phyloP scores from a whole-genome alignment of 2,797 vertebrate genomes.

The Distichodus sexfasciatus region DNA sequence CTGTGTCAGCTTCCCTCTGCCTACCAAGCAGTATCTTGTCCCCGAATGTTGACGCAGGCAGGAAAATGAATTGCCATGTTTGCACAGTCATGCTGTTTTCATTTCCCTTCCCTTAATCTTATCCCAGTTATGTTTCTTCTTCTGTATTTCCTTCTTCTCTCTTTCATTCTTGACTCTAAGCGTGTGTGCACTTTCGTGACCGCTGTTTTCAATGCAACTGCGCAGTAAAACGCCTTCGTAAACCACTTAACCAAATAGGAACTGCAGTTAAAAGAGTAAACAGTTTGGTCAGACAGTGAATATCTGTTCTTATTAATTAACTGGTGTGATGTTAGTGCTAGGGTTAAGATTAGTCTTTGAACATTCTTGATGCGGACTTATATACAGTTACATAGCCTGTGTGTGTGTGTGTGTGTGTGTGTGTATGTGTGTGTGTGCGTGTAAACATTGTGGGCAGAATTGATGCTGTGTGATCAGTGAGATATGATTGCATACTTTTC shows the following conservation, averaged over 20 bases:
- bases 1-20: not conserved
- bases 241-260: not conserved
- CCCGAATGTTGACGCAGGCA: not conserved
- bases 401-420: too few species aligned
- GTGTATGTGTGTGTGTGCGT: too few species aligned
- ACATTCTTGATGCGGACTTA: too few species aligned
- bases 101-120: slow-evolving; percentile 24
- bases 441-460: too few species aligned
- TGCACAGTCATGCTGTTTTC: slow-evolving; percentile 15
- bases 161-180: not conserved
- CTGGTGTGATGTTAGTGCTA: too few species aligned
- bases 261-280: not conserved
- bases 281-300: too few species aligned
- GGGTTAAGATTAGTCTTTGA: too few species aligned
- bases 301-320: too few species aligned
- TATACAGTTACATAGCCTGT: too few species aligned
- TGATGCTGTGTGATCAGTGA: too few species aligned
- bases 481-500: too few species aligned
- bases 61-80: not conserved
- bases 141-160: not conserved
- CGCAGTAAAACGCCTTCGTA: not conserved
- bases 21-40: not conserved
- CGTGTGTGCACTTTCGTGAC: not conserved
- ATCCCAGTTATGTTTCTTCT: not conserved
- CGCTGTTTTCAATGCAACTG: not conserved